Base-by-base conservation (phyloP, 2,113 vertebrate genomes). In the Coracopsis vasa region DNA sequence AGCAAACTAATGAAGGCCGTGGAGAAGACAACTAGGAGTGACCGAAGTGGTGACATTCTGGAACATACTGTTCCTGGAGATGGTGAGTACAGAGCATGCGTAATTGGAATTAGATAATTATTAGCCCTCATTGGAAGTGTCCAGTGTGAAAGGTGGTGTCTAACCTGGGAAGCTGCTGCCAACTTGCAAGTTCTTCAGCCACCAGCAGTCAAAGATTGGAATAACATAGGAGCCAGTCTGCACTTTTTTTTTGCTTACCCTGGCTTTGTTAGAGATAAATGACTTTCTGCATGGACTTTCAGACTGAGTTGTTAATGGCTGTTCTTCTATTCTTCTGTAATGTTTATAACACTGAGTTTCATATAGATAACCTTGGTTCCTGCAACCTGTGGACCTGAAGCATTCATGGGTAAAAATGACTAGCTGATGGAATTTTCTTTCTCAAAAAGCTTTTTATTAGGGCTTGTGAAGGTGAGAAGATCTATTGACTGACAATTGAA, bases 111-210 rank as follows among this genome's bases (percentile, higher is more conserved):
- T 44, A 81, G 33, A 21, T 41, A 39, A 10, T 82, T 79, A n/a
- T 1, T 62, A 64, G 16, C 21, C 45, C 50, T 84, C 0, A 0
- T 58, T 84, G n/a, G 27, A 74, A 64, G 33, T 35, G 25, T 79
- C 50, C 23, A 23, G 10, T 15, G 9, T 80, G 45, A 62, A 71
- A 53, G 4, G 6, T 4, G 2, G 6, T 67, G 48, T 78, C 58
- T 42, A 73, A 51, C 28, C 8, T 58, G 17, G 25, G 35, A 71
- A 73, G 31, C 37, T 74, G 24, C 64, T 81, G 18, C 29, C 33
- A 58, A 7, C 15, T 42, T 64, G 7, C 11, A 77, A 45, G 44
- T 77, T 86, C 75, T 61, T 85, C 3, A 9, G 27, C 33, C 8
- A 13, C 35, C 8, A 39, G 61, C n/a, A 27, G 23, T 29, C 31